Conservation (phyloP, 2,113 vertebrate species). For the Cepphus grylle region DNA sequence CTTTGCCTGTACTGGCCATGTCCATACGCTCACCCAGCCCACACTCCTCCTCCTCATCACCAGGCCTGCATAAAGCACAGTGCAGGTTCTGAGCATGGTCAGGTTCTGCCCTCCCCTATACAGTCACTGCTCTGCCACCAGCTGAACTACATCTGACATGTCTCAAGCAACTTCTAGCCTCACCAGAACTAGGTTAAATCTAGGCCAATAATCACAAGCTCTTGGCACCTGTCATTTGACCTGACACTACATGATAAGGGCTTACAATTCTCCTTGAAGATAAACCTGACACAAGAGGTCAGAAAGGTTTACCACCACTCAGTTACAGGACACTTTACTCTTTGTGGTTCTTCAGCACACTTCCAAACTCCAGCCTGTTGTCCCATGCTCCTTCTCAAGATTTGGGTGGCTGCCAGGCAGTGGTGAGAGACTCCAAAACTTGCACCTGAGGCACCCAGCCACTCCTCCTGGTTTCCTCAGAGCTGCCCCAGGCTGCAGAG, state of each 20-base stretch:
- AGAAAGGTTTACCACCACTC: neutral
- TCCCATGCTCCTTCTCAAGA: neutral
- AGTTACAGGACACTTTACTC: neutral
- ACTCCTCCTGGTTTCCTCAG: neutral
- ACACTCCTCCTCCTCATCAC: neutral
- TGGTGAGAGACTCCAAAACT: neutral
- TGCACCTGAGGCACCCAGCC: neutral
- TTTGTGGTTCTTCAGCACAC: neutral
- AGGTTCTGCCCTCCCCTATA: neutral
- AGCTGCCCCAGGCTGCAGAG: neutral
- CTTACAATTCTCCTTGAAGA: neutral
- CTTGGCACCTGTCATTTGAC: neutral
- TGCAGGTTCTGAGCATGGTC: neutral
- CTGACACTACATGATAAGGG: neutral
- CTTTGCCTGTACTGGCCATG: rapidly evolving
- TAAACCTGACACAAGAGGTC: neutral
- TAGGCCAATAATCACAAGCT: neutral
- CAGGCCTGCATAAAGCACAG: rapidly evolving
- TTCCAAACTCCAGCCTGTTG: neutral
- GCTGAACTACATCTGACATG: neutral
- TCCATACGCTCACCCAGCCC: neutral
- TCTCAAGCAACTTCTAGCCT: neutral
- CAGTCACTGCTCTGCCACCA: neutral
- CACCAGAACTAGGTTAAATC: neutral
- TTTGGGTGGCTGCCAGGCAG: conserved; percentile 1